Evolutionary conservation across 2,888 invertebrate genomes (phyloP), one percentile per base, ranked within the genome.

Genomic region (Achlya flavicornis): DNA sequence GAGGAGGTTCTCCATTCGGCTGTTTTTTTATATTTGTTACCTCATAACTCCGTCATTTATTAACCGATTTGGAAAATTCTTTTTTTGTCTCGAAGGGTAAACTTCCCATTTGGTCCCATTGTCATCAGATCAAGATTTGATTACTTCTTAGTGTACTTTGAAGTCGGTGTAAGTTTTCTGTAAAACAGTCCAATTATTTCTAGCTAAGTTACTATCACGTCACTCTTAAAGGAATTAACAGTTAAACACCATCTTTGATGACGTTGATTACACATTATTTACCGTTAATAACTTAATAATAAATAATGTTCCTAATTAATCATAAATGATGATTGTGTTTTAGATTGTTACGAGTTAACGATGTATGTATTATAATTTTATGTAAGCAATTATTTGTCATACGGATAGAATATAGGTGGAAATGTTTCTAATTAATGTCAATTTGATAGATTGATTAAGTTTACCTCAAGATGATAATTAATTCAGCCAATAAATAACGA

Each of bases 351-450:
- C 19, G 19, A 53, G 5, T 53, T 53, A 53, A 53, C 16, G 53
- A 53, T 19, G 53, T 53, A 48, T 5, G 12, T 53, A 16, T 16
- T 53, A 53, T 53, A 53, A 53, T 19, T 53, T 53, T 19, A 16
- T 19, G 53, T 10, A 3, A 10, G 53, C 19, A 19, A 53, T 53
- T 53, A 16, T 53, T 53, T 53, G 53, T 19, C 19, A 53, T 53
- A 19, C 16, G 6, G 53, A n/a, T 16, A 4, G 48, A 16, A 48
- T 48, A 53, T 19, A 53, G 10, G 19, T n/a, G 53, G 10, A 19
- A 53, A 53, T 8, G 53, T 53, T 53, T 19, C 16, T 53, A 53
- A 53, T 48, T 53, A 53, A 53, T 53, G n/a, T 16, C 53, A 53
- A 8, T 19, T 53, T 53, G 16, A 53, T 10, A 48, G 48, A 48